A percentile compares a stretch with the other conserved stretches of the same genome.
Conservation (phyloP, 2,888 invertebrate genomes). For the Protophormia terraenovae region DNA sequence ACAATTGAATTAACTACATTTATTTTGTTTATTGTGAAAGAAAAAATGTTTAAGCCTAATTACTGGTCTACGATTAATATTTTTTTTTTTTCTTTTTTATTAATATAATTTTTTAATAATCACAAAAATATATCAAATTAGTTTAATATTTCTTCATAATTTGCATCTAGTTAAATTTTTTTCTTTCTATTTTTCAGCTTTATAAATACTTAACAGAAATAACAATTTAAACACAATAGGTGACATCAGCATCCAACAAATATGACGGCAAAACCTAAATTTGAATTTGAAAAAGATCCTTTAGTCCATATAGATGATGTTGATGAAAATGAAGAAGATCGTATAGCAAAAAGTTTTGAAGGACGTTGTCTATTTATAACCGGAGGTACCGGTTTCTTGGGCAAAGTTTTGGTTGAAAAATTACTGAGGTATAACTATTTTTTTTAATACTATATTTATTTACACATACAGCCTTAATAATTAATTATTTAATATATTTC, state of each 20-base stretch:
- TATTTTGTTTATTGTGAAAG: too few species aligned
- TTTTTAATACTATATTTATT: neutral
- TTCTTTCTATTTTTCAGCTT: neutral
- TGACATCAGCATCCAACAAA: neutral
- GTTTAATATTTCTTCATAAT: too few species aligned
- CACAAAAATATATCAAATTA: too few species aligned
- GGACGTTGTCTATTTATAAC: constrained; percentile 80
- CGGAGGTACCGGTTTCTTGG: constrained; percentile 81
- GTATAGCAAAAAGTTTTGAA: constrained; percentile 78
- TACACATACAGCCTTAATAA: neutral
- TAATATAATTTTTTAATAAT: too few species aligned
- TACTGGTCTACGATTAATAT: too few species aligned
- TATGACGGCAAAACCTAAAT: constrained; percentile 78
- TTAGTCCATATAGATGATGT: constrained; percentile 72
- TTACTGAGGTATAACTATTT: constrained; percentile 77
- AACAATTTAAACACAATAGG: neutral
- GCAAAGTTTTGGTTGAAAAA: constrained; percentile 81
- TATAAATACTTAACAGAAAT: neutral
- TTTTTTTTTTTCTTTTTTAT: too few species aligned
- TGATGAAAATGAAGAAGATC: constrained; percentile 77
- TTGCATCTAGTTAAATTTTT: neutral
- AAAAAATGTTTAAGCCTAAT: too few species aligned
- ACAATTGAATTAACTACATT: too few species aligned
- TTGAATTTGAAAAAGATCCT: constrained; percentile 75
- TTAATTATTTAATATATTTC: neutral